phyloP scores from a whole-genome alignment of 2,113 vertebrate species.

The Hemicordylus capensis region DNA sequence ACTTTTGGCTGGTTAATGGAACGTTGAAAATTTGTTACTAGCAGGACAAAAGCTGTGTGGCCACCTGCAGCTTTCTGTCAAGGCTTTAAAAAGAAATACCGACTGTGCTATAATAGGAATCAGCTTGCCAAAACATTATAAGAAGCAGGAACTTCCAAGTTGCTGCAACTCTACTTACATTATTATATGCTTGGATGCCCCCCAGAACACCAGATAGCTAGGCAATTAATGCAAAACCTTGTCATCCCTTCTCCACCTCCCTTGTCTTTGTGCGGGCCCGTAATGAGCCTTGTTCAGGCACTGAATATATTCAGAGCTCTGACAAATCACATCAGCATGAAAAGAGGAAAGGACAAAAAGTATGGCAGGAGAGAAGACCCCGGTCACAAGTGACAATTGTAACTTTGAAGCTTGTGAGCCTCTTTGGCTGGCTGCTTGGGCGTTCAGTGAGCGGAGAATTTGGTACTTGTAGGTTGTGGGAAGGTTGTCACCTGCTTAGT shows the following conservation, averaged over 20 bases:
- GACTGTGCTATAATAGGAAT: constrained; percentile 68
- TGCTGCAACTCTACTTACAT: constrained; percentile 72
- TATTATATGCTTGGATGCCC: constrained; percentile 74
- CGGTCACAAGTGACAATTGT: constrained; percentile 14
- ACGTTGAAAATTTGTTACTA: constrained; percentile 30
- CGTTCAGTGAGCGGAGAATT: not conserved
- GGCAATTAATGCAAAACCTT: constrained; percentile 74
- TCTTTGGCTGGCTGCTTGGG: not conserved
- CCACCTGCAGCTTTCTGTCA: constrained; percentile 64
- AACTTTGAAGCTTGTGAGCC: not conserved
- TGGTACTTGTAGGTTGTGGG: too few relatives aligned
- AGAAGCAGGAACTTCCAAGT: constrained; percentile 69
- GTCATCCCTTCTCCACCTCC: constrained; percentile 68
- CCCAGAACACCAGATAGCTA: constrained; percentile 71
- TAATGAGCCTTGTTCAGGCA: constrained; percentile 69
- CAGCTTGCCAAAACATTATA: constrained; percentile 63
- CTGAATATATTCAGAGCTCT: constrained; percentile 47
- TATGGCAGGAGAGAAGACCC: not conserved
- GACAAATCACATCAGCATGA: constrained; percentile 60
- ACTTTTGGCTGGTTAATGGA: constrained; percentile 29
- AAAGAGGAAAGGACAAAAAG: constrained; percentile 40
- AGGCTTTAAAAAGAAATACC: constrained; percentile 64
- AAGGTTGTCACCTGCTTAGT: not conserved
- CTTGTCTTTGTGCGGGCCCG: constrained; percentile 60
- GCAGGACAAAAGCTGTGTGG: constrained; percentile 45